Conservation (phyloP, 2,113 vertebrate genomes). For the Zosterops japonicus region DNA sequence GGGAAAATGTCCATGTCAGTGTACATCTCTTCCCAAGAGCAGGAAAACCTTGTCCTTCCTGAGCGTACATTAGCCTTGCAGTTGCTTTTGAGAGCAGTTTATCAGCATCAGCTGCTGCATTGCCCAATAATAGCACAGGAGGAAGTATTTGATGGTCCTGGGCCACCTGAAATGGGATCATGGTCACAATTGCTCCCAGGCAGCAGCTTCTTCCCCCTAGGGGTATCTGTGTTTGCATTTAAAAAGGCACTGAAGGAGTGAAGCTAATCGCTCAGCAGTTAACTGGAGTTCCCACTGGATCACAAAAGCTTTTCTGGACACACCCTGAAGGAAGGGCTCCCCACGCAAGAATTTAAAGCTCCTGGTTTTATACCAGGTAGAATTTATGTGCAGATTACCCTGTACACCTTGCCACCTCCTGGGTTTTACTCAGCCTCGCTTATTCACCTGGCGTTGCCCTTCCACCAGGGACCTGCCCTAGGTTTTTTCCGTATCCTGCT, state of each 20-base stretch:
- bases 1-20: neutral
- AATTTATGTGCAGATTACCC: neutral
- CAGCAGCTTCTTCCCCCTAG: neutral
- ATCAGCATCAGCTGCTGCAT: neutral
- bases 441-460: neutral
- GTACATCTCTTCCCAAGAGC: neutral
- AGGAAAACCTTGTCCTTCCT: neutral
- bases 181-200: neutral
- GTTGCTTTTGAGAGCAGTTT: neutral
- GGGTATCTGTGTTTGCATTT: constrained; percentile 32
- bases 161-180: neutral
- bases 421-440: neutral
- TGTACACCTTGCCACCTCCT: neutral
- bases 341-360: constrained; percentile 25
- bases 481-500: neutral
- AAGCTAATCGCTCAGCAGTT: neutral
- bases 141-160: neutral
- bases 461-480: neutral
- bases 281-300: neutral
- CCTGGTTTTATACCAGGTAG: neutral
- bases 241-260: neutral
- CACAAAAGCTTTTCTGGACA: neutral
- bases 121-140: neutral
- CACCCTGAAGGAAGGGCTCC: constrained; percentile 16
- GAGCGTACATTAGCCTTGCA: neutral